Conservation (phyloP, 2,797 vertebrate species). For the Emys orbicularis region DNA sequence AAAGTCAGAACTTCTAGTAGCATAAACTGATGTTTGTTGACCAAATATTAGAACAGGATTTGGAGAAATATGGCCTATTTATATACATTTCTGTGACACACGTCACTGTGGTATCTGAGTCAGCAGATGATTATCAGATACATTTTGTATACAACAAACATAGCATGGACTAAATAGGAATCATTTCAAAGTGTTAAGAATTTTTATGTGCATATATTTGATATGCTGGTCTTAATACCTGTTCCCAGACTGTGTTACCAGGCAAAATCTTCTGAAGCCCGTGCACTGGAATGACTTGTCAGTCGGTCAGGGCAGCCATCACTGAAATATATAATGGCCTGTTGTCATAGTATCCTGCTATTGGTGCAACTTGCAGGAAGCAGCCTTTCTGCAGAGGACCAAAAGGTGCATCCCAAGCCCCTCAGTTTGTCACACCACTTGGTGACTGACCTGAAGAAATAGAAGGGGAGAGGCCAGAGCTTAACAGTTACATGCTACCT, state of each 20-base stretch:
- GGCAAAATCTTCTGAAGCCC: neutral
- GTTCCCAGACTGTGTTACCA: neutral
- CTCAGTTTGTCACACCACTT: neutral
- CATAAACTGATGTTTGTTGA: slow-evolving; percentile 56
- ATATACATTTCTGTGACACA: neutral
- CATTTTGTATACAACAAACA: neutral
- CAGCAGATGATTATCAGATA: neutral
- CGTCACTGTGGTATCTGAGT: neutral
- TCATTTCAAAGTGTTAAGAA: neutral
- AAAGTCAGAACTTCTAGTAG: slow-evolving; percentile 59
- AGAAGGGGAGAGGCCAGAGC: neutral
- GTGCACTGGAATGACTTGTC: neutral
- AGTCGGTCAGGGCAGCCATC: neutral
- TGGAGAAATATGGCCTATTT: neutral
- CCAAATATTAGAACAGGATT: neutral
- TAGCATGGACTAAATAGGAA: neutral
- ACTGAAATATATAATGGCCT: neutral
- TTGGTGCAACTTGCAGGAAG: neutral
- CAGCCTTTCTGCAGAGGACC: neutral
- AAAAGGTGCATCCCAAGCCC: neutral
- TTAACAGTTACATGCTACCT: neutral
- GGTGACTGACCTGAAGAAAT: neutral
- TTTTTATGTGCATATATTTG: neutral
- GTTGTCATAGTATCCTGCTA: neutral
- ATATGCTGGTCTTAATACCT: neutral